Evolutionary conservation across 2,113 vertebrate species (phyloP).

Genomic region (Ondatra zibethicus): DNA sequence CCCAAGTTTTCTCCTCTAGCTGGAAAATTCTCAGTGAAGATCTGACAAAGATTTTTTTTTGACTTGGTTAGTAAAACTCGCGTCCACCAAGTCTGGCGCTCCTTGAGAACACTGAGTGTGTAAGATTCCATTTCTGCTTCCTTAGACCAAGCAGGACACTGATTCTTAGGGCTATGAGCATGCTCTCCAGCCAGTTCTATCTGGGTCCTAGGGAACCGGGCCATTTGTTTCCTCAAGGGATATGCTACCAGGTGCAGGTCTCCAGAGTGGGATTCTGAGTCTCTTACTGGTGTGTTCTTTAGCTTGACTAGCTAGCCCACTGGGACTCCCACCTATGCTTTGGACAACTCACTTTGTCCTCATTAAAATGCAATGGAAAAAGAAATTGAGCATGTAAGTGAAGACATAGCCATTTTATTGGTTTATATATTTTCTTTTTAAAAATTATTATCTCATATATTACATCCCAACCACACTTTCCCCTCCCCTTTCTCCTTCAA

Average conservation of each 20-base stretch:
- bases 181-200: constrained; percentile 18
- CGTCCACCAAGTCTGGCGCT: background rate
- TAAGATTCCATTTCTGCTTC: background rate
- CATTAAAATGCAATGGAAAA: background rate
- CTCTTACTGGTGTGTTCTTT: background rate
- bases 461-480: too few relatives aligned
- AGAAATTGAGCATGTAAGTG: background rate
- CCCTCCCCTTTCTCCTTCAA: background rate
- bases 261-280: background rate
- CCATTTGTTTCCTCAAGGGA: background rate
- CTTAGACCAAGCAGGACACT: background rate
- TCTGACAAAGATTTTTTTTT: background rate
- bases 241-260: background rate
- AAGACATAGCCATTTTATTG: background rate
- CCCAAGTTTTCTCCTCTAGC: background rate
- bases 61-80: background rate
- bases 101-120: background rate
- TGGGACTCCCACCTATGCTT: background rate
- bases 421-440: background rate
- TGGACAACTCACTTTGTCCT: background rate
- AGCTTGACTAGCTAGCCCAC: background rate
- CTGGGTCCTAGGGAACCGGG: constrained; percentile 11
- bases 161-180: background rate
- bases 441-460: background rate
- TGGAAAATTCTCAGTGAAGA: background rate